A percentile compares a stretch with the other conserved stretches of the same genome.
Conservation (phyloP, 2,888 invertebrate genomes). For the Tetranychus truncatus region DNA sequence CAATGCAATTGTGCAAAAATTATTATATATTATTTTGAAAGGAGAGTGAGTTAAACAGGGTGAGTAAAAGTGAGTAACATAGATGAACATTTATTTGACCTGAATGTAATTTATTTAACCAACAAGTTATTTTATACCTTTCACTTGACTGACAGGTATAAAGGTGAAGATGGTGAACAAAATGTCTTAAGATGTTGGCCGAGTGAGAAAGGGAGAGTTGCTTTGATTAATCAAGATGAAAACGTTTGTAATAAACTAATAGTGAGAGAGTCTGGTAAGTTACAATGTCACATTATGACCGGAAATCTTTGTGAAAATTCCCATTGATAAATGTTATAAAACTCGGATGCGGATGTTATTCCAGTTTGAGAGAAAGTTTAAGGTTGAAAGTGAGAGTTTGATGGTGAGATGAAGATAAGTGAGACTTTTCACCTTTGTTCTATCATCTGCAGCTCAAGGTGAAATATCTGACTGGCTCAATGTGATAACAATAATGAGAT, state of each 20-base stretch:
- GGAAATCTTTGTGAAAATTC: background rate
- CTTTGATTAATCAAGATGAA: background rate
- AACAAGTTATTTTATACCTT: background rate
- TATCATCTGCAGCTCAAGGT: background rate
- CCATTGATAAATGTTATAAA: background rate
- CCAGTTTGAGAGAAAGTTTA: background rate
- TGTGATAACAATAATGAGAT: background rate
- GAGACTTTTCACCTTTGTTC: background rate
- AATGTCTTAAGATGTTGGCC: background rate
- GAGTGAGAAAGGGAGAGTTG: background rate
- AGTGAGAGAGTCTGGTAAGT: background rate
- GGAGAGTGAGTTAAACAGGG: background rate
- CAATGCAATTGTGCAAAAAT: background rate
- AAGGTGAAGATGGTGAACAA: background rate
- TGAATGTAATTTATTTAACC: conserved; percentile 1
- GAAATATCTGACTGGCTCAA: background rate
- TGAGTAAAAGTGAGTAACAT: background rate
- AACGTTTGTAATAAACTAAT: background rate
- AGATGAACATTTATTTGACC: background rate
- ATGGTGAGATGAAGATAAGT: background rate
- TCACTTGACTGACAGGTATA: background rate
- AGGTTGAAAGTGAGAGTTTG: background rate
- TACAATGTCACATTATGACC: background rate
- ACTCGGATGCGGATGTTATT: background rate
- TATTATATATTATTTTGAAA: background rate